Conservation (phyloP, 2,888 invertebrate species). For the Nezara viridula region DNA sequence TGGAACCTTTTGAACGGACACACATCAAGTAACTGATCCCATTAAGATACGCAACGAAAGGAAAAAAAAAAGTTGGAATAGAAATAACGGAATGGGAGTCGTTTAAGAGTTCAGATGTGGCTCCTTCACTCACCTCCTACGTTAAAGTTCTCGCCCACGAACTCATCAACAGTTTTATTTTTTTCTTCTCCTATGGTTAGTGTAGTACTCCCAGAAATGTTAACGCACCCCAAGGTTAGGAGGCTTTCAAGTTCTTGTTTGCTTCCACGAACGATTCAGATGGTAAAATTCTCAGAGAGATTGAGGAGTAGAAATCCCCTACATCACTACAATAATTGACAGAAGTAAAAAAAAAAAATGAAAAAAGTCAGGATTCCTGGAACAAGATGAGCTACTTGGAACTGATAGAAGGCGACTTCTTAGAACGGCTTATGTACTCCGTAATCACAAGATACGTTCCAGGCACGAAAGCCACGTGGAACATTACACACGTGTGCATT, state of each 20-base stretch:
- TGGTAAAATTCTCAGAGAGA: neutral
- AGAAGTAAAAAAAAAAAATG: neutral
- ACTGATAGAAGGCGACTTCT: neutral
- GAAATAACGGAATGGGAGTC: neutral
- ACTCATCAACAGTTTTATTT: slow-evolving; percentile 17
- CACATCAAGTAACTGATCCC: slow-evolving; percentile 29
- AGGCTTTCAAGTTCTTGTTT: neutral
- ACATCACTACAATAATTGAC: neutral
- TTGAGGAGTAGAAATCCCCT: neutral
- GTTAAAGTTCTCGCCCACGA: neutral
- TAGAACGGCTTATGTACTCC: neutral
- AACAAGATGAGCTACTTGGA: slow-evolving; percentile 1
- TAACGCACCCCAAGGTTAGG: neutral
- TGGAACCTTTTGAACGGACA: neutral
- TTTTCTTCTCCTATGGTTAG: neutral
- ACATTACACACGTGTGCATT: neutral
- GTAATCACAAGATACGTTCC: neutral
- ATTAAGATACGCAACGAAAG: neutral
- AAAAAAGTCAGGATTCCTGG: neutral
- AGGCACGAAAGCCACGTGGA: neutral
- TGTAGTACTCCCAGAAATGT: neutral
- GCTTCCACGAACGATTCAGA: neutral
- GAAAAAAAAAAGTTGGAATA: neutral
- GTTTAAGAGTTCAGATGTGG: neutral
- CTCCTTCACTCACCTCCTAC: slow-evolving; percentile 28